A percentile compares a stretch with the other conserved stretches of the same genome.
Conservation (phyloP, 2,113 vertebrate species). For the Aldabrachelys gigantea region DNA sequence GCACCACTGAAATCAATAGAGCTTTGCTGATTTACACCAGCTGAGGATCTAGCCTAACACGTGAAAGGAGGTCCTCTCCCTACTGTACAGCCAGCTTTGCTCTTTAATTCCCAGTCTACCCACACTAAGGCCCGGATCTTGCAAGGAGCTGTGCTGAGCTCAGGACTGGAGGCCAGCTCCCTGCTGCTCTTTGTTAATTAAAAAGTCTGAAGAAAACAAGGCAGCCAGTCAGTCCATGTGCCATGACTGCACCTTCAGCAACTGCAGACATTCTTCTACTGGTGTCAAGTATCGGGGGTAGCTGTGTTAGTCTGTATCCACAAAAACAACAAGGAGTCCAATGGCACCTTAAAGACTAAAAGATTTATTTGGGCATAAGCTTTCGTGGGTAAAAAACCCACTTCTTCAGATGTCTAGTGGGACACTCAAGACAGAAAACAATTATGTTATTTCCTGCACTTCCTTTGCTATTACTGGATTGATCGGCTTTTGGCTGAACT, state of each 20-base stretch:
- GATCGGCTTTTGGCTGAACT: not conserved
- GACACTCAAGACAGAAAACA: not conserved
- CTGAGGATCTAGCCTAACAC: not conserved
- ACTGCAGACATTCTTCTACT: not conserved
- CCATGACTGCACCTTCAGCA: not conserved
- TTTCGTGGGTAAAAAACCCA: too few relatives aligned
- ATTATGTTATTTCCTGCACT: not conserved
- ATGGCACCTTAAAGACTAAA: too few relatives aligned
- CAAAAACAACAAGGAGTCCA: too few relatives aligned
- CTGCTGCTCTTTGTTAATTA: not conserved
- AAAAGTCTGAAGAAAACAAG: not conserved
- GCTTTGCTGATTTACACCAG: not conserved
- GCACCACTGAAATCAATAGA: not conserved
- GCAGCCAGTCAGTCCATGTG: not conserved
- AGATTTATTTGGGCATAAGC: too few relatives aligned
- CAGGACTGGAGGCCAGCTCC: not conserved
- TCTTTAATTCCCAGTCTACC: not conserved
- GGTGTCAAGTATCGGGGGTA: not conserved
- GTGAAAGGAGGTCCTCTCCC: not conserved
- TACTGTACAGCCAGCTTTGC: not conserved
- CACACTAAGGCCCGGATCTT: not conserved
- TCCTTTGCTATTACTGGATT: accelerated
- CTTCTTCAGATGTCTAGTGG: not conserved
- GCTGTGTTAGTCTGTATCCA: too few relatives aligned
- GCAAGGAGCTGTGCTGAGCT: not conserved